These are phyloP conservation scores for Arenaria interpres DNA, from an alignment of 2,113 vertebrate genomes.

Conservation along the genomic window DNA sequence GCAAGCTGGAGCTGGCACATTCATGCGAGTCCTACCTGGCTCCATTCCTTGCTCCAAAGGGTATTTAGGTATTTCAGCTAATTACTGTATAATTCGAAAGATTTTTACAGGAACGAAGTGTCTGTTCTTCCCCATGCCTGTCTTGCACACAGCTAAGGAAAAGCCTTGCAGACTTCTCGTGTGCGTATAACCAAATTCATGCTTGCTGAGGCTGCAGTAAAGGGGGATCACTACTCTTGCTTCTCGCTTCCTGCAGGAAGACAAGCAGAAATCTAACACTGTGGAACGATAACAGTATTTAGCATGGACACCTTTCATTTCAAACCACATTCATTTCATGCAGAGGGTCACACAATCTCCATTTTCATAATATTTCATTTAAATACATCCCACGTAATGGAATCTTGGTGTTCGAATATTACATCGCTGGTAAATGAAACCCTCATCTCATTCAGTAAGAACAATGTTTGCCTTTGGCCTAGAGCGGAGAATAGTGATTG, in stretches of 20 bases:
- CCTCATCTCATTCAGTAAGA: constrained; percentile 5
- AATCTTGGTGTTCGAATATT: background rate
- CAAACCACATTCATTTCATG: background rate
- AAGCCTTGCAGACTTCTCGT: background rate
- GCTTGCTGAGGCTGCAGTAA: background rate
- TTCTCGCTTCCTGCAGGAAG: background rate
- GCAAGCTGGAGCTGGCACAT: background rate
- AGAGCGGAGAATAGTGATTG: background rate
- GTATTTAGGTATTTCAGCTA: background rate
- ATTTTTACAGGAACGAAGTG: background rate
- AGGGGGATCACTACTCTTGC: background rate
- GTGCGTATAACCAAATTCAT: background rate
- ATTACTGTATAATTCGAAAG: background rate
- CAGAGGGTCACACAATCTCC: background rate
- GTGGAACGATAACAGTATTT: background rate
- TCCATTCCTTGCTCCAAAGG: background rate
- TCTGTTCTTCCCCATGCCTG: fast-evolving
- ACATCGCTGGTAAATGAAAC: background rate
- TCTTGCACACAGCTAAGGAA: background rate
- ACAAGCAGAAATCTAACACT: background rate
- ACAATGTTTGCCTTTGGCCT: constrained; percentile 38
- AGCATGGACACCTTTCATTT: background rate
- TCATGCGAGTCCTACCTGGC: background rate
- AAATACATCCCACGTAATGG: background rate
- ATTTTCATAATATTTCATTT: constrained; percentile 10